These are phyloP conservation scores for Imbricaverruca yamaguchii DNA, from an alignment of 2,888 invertebrate genomes.

Conservation along the genomic window DNA sequence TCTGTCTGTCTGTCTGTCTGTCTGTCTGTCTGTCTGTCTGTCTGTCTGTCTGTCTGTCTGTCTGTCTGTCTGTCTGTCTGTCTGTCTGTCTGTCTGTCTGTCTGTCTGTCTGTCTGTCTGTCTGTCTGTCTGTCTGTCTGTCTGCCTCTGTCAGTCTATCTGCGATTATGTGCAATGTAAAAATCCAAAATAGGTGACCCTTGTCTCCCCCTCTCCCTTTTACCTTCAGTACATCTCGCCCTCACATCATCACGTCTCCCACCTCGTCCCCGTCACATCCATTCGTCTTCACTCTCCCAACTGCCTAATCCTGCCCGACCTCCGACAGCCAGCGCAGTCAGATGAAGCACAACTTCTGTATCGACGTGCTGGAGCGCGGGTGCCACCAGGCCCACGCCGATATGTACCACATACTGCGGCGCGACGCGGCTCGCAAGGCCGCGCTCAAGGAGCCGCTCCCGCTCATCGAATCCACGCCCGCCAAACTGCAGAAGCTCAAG, in stretches of 20 bases:
- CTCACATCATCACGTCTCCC: neutral
- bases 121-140: too few relatives aligned
- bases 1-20: too few relatives aligned
- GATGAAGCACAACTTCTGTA: conserved; percentile 9
- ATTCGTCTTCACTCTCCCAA: neutral
- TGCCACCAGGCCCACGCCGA: conserved; percentile 3
- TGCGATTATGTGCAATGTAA: too few relatives aligned
- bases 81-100: too few relatives aligned
- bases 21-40: too few relatives aligned
- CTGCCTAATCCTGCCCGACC: neutral
- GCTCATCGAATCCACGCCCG: neutral
- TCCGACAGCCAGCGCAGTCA: neutral
- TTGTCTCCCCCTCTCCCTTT: too few relatives aligned
- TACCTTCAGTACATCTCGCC: neutral
- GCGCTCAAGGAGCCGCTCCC: neutral
- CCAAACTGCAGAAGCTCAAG: conserved; percentile 6
- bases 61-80: too few relatives aligned
- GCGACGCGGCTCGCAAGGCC: neutral
- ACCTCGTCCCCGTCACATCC: neutral
- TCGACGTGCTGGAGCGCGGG: conserved; percentile 12
- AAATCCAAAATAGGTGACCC: too few relatives aligned
- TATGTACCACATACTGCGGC: neutral
- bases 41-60: too few relatives aligned
- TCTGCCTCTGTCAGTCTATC: too few relatives aligned
- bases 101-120: too few relatives aligned